Conservation (phyloP, 2,888 invertebrate species). For the Drosophila siamana region DNA sequence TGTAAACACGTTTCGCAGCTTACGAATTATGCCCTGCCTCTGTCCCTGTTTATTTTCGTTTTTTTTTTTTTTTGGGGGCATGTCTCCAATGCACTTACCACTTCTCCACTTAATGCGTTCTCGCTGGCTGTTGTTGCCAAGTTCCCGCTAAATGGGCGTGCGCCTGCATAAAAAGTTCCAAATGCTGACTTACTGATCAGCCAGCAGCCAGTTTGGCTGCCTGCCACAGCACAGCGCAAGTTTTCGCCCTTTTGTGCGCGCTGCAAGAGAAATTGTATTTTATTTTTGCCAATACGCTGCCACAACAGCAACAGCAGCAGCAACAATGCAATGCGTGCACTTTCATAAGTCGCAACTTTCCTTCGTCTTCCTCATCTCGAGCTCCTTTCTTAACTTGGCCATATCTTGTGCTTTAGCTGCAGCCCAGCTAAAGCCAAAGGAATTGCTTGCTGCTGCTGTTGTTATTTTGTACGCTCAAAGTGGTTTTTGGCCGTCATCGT, state of each 20-base stretch:
- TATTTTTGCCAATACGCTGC: slow-evolving; percentile 44
- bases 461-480: slow-evolving; percentile 50
- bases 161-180: slow-evolving; percentile 73
- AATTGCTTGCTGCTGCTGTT: slow-evolving; percentile 14
- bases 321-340: slow-evolving; percentile 67
- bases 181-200: slow-evolving; percentile 75
- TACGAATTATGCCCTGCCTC: slow-evolving; percentile 61
- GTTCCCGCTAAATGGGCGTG: slow-evolving; percentile 53
- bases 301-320: slow-evolving; percentile 37
- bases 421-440: slow-evolving; percentile 5
- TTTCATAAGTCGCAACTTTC: slow-evolving; percentile 78
- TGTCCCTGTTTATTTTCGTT: no score
- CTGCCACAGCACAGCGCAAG: slow-evolving; percentile 43
- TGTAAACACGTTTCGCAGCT: slow-evolving; percentile 80
- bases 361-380: slow-evolving; percentile 10
- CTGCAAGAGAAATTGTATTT: slow-evolving; percentile 40
- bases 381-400: slow-evolving; percentile 40
- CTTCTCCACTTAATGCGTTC: slow-evolving; percentile 47
- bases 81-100: slow-evolving; percentile 45
- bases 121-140: slow-evolving; percentile 13
- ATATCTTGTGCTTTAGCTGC: slow-evolving; percentile 55
- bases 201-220: slow-evolving; percentile 50
- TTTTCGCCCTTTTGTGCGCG: slow-evolving; percentile 48
- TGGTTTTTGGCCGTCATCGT: slow-evolving; percentile 71
- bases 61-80: background rate